Base-by-base conservation (phyloP, 2,797 vertebrate species). In the Poecilia picta region DNA sequence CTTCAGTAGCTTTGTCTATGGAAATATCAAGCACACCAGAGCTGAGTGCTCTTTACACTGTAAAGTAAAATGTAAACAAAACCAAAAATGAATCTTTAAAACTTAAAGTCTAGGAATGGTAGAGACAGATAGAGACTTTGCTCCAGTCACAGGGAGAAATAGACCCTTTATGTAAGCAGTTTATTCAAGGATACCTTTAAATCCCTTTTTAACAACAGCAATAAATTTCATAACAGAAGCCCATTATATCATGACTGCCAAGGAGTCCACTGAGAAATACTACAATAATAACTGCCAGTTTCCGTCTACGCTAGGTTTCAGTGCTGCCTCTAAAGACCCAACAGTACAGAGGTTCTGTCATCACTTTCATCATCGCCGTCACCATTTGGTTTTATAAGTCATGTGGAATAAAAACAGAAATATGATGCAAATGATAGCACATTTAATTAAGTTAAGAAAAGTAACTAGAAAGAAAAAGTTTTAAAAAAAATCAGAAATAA, bases 191-290 rank as follows among this genome's bases (percentile, higher is more conserved):
- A 90, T 78, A 57, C 46, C 59, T 62, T n/a, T 76, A 88, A 86
- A 74, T 89, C 84, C 36, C 66, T 72, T 83, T 91, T 87, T 89
- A 91, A 90, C 81, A 85, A 77, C 83, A 78, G 86, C 70, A 87
- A 89, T 89, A 89, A 31, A 83, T 90, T 82, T 82, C n/a, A 71
- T 55, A 85, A 85, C 79, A 81, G 83, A 73, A 57, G 51, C 77
- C n/a, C 47, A 75, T 87, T 78, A 78, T 62, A 86, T 84, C 62
- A 49, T 8, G 68, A 77, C 78, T 74, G 74, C 80, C 81, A 81
- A 76, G 47, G 59, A 83, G 82, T 70, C 85, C 77, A 76, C 53
- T 74, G 73, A 87, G 83, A 85, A 80, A 77, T 49, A 57, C 73
- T 62, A 71, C 85, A 53, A 83, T 88, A 89, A 81, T 79, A 80